These are phyloP conservation scores for Nothocercus julius DNA, from an alignment of 2,113 vertebrate genomes.

Conservation along the genomic window DNA sequence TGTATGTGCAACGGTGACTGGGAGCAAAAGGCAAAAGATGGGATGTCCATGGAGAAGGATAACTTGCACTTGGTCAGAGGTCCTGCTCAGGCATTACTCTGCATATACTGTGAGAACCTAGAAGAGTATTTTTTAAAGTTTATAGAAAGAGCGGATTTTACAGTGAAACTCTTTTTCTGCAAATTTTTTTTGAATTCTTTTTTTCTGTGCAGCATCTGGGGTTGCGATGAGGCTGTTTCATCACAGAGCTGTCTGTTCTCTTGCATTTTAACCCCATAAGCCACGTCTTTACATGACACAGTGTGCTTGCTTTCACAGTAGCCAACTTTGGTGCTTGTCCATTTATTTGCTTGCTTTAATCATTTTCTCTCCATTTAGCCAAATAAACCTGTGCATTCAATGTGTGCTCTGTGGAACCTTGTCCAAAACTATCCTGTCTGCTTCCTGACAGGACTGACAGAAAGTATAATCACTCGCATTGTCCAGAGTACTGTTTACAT, in stretches of 20 bases:
- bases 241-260: not conserved
- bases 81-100: not conserved
- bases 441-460: conserved; percentile 50
- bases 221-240: not conserved
- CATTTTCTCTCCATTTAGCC: conserved; percentile 21
- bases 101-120: not conserved
- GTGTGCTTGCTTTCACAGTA: not conserved
- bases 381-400: conserved; percentile 35
- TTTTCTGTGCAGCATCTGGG: not conserved
- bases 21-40: not conserved
- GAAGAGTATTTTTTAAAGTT: not conserved
- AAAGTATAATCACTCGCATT: conserved; percentile 45
- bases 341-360: conserved; percentile 43
- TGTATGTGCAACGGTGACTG: not conserved
- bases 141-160: not conserved
- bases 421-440: conserved; percentile 11
- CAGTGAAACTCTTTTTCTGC: not conserved
- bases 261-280: not conserved
- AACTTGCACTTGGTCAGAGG: accelerated
- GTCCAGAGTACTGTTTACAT: conserved; percentile 53
- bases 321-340: conserved; percentile 7
- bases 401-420: not conserved
- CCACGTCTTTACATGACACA: not conserved
- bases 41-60: not conserved
- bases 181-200: not conserved